A percentile compares a stretch with the other conserved stretches of the same genome.
phyloP scores from a whole-genome alignment of 2,113 vertebrate genomes.

The Hippotragus niger region DNA sequence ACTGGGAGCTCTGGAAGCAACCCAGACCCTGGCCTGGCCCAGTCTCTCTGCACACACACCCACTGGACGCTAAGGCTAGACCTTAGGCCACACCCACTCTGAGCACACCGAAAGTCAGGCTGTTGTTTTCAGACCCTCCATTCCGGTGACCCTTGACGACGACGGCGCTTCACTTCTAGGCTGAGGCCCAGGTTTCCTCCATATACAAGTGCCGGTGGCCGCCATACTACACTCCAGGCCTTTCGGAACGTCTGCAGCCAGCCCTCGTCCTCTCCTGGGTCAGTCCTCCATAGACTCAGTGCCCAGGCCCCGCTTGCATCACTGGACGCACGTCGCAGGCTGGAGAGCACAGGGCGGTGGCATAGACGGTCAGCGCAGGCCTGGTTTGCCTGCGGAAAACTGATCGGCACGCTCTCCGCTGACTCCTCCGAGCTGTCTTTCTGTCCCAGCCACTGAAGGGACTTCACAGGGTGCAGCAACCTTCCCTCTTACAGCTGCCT shows the following conservation, averaged over 20 bases:
- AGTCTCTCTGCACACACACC: not conserved
- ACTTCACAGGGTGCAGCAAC: not conserved
- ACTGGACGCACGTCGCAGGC: not conserved
- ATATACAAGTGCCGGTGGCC: not conserved
- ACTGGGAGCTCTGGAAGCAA: not conserved
- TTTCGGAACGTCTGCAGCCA: not conserved
- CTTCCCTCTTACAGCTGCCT: not conserved
- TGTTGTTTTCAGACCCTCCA: not conserved
- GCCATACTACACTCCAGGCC: not conserved
- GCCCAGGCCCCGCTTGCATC: not conserved
- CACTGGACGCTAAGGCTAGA: not conserved
- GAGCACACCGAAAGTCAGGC: not conserved
- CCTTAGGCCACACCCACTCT: not conserved
- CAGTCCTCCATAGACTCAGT: not conserved
- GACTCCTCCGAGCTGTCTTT: not conserved
- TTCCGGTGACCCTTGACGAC: not conserved
- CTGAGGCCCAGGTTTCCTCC: not conserved
- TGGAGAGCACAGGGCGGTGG: not conserved
- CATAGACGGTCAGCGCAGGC: no score
- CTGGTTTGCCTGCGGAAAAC: not conserved
- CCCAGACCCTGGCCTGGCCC: not conserved
- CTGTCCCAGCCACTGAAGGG: not conserved
- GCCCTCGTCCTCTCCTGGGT: not conserved
- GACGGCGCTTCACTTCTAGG: fast-evolving
- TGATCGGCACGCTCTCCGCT: fast-evolving